Conservation (phyloP, 1,140 invertebrate species). For the Drepana arcuata region DNA sequence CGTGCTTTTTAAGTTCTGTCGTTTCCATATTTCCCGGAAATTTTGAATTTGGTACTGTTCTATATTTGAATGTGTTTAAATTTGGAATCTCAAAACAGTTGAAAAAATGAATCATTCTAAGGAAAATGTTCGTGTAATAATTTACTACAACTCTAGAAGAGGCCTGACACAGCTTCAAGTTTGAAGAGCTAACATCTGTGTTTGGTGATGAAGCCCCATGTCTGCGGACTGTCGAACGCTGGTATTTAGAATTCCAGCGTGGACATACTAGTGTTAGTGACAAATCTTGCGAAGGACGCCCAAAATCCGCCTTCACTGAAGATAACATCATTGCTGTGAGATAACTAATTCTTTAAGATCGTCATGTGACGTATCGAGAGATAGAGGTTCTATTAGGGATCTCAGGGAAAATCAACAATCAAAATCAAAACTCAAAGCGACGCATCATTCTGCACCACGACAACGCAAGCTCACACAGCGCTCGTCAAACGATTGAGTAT, state of each 20-base stretch:
- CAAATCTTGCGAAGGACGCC: slow-evolving; percentile 4
- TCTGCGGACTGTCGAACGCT: slow-evolving; percentile 7
- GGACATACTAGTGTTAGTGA: slow-evolving; percentile 8
- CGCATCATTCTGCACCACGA: slow-evolving; percentile 21
- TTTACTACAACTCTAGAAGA: slow-evolving; percentile 1
- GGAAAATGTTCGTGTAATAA: slow-evolving; percentile 4
- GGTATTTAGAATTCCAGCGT: slow-evolving; percentile 10
- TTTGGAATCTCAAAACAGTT: not conserved
- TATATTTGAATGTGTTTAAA: not conserved
- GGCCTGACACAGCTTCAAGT: slow-evolving; percentile 4
- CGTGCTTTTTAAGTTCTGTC: slow-evolving; percentile 1
- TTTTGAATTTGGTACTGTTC: slow-evolving; percentile 1
- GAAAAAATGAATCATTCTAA: slow-evolving; percentile 1
- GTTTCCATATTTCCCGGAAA: not conserved
- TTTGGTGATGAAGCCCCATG: not conserved
- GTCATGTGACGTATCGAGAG: too few species aligned
- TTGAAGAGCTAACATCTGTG: slow-evolving; percentile 2
- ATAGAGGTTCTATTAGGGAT: too few species aligned
- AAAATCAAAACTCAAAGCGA: slow-evolving; percentile 14
- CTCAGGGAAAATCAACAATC: too few species aligned
- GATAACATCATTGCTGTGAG: too few species aligned
- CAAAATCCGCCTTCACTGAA: too few species aligned
- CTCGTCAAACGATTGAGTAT: slow-evolving; percentile 14
- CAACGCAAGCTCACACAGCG: slow-evolving; percentile 15
- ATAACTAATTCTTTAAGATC: too few species aligned